These are phyloP conservation scores for Myrmecobius fasciatus DNA, from an alignment of 2,113 vertebrate species.

Conservation along the genomic window DNA sequence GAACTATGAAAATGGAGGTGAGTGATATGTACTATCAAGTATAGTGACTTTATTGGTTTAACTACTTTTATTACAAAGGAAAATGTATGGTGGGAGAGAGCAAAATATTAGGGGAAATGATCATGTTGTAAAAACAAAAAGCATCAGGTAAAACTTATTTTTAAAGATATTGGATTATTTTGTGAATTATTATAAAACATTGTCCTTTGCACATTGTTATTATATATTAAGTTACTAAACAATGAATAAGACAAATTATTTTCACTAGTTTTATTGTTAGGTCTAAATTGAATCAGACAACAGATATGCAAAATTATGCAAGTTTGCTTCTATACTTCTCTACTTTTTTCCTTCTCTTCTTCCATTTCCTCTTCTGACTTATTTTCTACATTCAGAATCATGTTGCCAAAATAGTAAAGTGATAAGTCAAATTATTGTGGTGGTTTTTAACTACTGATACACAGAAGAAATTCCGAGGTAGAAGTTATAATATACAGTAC, in stretches of 20 bases:
- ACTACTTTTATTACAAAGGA: not conserved
- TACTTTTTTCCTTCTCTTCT: not conserved
- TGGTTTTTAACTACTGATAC: not conserved
- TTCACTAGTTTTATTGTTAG: not conserved
- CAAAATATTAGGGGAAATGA: not conserved
- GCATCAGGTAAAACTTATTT: not conserved
- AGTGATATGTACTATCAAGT: not conserved
- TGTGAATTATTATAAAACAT: not conserved
- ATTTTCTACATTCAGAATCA: not conserved
- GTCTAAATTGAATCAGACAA: not conserved
- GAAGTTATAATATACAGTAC: not conserved
- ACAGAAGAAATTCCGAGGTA: not conserved
- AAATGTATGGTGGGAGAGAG: not conserved
- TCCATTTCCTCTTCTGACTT: not conserved
- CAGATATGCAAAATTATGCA: not conserved
- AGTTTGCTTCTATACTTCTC: not conserved
- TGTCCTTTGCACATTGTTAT: not conserved
- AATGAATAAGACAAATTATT: not conserved
- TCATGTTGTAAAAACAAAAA: not conserved
- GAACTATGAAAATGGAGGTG: not conserved
- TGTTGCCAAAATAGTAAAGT: not conserved
- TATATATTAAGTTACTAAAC: not conserved
- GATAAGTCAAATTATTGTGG: not conserved
- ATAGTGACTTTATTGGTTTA: not conserved
- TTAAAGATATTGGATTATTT: not conserved